Evolutionary conservation across 2,888 invertebrate species (phyloP), one percentile per base, ranked within the genome.

Genomic region (Tiliacea aurago): DNA sequence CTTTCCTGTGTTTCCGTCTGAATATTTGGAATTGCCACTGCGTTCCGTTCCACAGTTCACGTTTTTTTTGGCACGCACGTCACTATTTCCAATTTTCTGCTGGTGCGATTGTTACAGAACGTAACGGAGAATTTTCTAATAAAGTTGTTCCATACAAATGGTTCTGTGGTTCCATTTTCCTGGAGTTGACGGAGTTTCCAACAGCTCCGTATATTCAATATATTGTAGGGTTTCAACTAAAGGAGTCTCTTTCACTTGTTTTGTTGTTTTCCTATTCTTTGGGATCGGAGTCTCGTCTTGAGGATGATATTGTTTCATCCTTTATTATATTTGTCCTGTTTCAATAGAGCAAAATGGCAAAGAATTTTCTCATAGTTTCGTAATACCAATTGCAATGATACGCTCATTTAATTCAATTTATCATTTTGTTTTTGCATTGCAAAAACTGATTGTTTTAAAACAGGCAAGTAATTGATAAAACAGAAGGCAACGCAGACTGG

Each of bases 41-140:
- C 55, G 33, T 74, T 47, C 18, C 18, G 66, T 71, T 64, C 47
- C 53, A 71, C 62, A 53, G 72, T 81, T 76, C 78, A 78, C 66
- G 33, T 75, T 85, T 87, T 90, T 55, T 90, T 87, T 86, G 45
- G 10, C 41, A 62, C 61, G 51, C 77, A 67, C 55, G 86, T 88
- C 88, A 88, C 87, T 88, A 87, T 88, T 90, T 88, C 87, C 88
- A 91, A 91, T 91, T 90, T 90, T 86, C 84, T 73, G 68, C 77
- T 80, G 78, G 80, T 82, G 84, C 80, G 68, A 85, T 81, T 85
- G 86, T 86, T 86, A 86, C 84, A 84, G 77, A 70, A 67, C 72
- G 77, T 71, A 75, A 71, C 74, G 67, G 81, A 81, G 83, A 85
- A 84, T 76, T 87, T 88, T 87, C 80, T 86, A 85, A 87, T 87